phyloP scores from a whole-genome alignment of 2,113 vertebrate species.

The Centropus unirufus region DNA sequence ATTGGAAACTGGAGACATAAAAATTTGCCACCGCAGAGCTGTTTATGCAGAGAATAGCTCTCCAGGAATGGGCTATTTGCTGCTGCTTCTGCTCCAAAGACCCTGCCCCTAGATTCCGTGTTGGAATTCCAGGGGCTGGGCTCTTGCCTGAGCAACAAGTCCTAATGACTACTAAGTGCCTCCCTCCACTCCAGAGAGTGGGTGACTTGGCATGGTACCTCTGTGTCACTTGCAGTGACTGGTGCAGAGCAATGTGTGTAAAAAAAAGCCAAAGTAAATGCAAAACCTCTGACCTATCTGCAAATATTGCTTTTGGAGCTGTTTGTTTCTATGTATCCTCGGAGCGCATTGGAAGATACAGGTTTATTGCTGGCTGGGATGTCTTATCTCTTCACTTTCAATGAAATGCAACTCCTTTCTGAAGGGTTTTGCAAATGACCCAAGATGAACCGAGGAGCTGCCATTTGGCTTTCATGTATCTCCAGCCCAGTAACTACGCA shows the following conservation, averaged over 20 bases:
- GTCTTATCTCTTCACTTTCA: not conserved
- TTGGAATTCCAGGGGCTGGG: not conserved
- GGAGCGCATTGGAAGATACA: accelerated
- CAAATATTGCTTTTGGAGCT: not conserved
- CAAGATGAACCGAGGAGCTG: not conserved
- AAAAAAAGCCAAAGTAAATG: not conserved
- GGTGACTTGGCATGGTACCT: not conserved
- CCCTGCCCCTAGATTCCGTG: not conserved
- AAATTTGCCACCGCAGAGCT: conserved; percentile 29
- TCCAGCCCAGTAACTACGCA: not conserved
- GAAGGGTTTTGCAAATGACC: not conserved
- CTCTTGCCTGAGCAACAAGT: not conserved
- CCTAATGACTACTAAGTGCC: not conserved
- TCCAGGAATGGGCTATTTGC: not conserved
- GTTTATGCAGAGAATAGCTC: conserved; percentile 24
- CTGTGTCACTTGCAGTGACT: not conserved
- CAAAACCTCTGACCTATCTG: not conserved
- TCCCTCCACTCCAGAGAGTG: not conserved
- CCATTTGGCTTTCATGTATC: not conserved
- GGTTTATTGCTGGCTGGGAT: not conserved
- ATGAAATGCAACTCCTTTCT: not conserved
- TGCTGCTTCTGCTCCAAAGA: not conserved
- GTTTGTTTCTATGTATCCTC: not conserved
- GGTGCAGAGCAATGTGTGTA: not conserved
- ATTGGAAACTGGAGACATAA: conserved; percentile 37